phyloP scores from a whole-genome alignment of 2,113 vertebrate genomes.

The Takifugu bimaculatus region DNA sequence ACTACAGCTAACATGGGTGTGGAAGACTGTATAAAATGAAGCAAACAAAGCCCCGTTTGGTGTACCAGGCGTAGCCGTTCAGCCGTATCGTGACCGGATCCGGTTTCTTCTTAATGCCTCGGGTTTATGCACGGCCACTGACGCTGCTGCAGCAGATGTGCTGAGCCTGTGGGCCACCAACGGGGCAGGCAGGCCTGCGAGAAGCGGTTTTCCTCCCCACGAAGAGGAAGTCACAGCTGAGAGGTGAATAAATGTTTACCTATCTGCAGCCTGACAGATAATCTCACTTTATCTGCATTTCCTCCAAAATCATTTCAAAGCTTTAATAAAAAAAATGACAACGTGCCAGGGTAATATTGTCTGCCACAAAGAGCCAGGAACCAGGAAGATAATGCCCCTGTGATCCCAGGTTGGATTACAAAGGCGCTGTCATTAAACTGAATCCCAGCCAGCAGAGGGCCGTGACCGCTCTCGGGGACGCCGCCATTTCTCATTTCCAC shows the following conservation, averaged over 20 bases:
- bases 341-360: background rate
- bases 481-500: constrained; percentile 8
- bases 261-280: background rate
- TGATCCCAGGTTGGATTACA: constrained; percentile 13
- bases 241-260: background rate
- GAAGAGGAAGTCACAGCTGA: too few relatives aligned
- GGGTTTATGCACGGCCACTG: too few relatives aligned
- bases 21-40: too few relatives aligned
- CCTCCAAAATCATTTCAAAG: background rate
- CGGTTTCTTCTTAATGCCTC: too few relatives aligned
- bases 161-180: too few relatives aligned
- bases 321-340: background rate
- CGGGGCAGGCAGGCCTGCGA: too few relatives aligned
- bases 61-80: too few relatives aligned
- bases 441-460: constrained; percentile 10
- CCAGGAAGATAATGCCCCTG: background rate
- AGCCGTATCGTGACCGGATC: too few relatives aligned
- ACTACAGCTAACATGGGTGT: too few relatives aligned
- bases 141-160: too few relatives aligned
- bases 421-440: constrained; percentile 10
- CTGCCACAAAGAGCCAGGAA: background rate
- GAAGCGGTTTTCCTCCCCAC: too few relatives aligned
- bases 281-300: background rate
- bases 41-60: too few relatives aligned
- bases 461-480: constrained; percentile 10